Evolutionary conservation across 2,113 vertebrate species (phyloP), one percentile per base, ranked within the genome.

Genomic region (Chloropsis cyanopogon): DNA sequence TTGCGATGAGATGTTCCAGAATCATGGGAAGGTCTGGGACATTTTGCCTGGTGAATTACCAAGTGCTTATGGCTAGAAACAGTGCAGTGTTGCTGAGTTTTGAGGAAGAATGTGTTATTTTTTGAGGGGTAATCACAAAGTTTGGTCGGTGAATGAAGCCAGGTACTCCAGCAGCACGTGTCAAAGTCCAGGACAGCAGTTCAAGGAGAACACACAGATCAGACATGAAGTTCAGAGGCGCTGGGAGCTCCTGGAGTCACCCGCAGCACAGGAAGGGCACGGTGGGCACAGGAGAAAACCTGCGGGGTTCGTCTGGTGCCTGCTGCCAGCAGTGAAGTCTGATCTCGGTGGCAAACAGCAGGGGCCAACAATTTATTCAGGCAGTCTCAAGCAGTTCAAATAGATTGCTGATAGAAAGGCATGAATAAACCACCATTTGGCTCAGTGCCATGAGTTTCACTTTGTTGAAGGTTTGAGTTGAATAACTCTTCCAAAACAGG

Each of bases 241-340:
- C 46, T 65, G 23, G 46, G 60, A 95, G 82, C 64, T 75, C 57
- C 85, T 42, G 66, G 29, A 82, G 82, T 68, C 75, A 47, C 21
- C 52, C 65, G 6, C 65, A 64, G 49, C 14, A 24, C 85, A 85
- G 92, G 91, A 84, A 87, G 70, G 19, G 20, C 72, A 4, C 17
- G 21, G 56, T 33, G 47, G 65, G 63, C 33, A 29, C 14, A 15
- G 78, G 53, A 82, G 86, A 63, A 82, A 94, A 64, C 56, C 75
- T 0, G 14, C 3, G 0, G 91, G 35, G 49, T 41, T 71, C 8
- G 1, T 81, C 66, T 85, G 1, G 0, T 35, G 52, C 53, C 13
- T 0, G 9, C 60, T 90, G 88, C 78, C 93, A 65, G 49, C 5
- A 60, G 29, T 24, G 57, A 63, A 82, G 79, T 39, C 71, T 94